Evolutionary conservation across 2,113 vertebrate species (phyloP), one percentile per base, ranked within the genome.

Genomic region (Psilopsiagon aymara): DNA sequence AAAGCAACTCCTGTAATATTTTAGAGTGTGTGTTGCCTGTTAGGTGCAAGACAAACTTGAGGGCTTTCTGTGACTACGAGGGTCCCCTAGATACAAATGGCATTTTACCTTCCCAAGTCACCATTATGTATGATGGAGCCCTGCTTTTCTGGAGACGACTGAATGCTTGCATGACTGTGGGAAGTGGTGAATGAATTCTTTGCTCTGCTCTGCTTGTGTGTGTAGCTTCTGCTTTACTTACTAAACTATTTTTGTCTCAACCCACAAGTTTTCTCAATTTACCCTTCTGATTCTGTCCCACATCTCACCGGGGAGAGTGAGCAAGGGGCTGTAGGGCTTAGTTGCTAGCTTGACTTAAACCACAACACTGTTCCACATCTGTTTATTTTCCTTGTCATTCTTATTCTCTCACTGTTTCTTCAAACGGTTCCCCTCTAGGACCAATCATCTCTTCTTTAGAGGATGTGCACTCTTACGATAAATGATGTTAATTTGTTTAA

Each of bases 201-300:
- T 39, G 6, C 13, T 67, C 73, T 60, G 16, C 24, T 67, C 66
- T 60, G 13, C 13, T 60, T 60, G 13, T 67, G 16, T 14, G 7
- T 15, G 4, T 11, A 33, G 5, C 2, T 2, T 2, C 46, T 60
- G 24, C 24, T 46, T 6, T 4, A 7, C 7, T 20, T 46, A 5
- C 39, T 44, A 59, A 44, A 52, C 13, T 73, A 3, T 73, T 28
- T 31, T 73, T 52, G 15, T 67, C 57, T 59, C 28, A n/a, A 8
- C 7, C n/a, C 24, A 28, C 19, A 53, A 25, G 5, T 68, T 75
- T 68, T 68, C 7, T 46, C 39, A 41, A 20, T 53, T 53, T 31
- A 31, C 8, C 39, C 28, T 71, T 71, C 69, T 31, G 19, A 52
- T 39, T 52, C 14, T 60, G 12, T 75, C 8, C 13, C 23, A 27